Conservation (phyloP, 2,888 invertebrate genomes). For the Scrobipalpa costella region DNA sequence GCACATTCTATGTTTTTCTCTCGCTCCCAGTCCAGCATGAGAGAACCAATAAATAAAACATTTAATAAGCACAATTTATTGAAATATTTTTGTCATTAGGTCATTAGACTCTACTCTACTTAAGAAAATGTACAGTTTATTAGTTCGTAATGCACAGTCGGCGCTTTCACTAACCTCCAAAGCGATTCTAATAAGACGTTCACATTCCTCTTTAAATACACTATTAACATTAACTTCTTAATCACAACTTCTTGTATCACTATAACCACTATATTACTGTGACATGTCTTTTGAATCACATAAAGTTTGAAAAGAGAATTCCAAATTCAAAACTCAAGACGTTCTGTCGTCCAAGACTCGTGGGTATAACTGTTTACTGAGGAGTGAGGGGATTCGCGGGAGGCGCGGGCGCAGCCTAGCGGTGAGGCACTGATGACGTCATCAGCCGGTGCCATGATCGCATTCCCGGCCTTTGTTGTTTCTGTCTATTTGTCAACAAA, state of each 20-base stretch:
- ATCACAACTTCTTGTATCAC: neutral
- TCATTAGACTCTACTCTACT: neutral
- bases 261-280: neutral
- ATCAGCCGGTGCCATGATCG: conserved; percentile 22
- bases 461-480: conserved; percentile 26
- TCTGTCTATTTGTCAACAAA: conserved; percentile 25
- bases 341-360: conserved; percentile 23
- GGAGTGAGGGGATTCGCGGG: conserved; percentile 25
- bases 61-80: no score
- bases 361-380: conserved; percentile 31
- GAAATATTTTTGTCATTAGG: no score
- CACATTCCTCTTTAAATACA: neutral
- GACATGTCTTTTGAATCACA: neutral
- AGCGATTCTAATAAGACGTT: neutral
- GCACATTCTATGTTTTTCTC: no score
- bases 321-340: conserved; percentile 19
- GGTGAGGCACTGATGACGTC: conserved; percentile 34
- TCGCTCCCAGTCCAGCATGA: no score
- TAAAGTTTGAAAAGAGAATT: conserved; percentile 5
- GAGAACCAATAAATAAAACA: no score
- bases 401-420: conserved; percentile 29
- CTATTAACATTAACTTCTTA: neutral
- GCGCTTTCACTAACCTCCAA: conserved; percentile 21
- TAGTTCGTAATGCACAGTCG: conserved; percentile 9
- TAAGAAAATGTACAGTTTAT: conserved; percentile 1